Evolutionary conservation across 1,140 invertebrate genomes (phyloP).

Genomic region (Magallana angulata): DNA sequence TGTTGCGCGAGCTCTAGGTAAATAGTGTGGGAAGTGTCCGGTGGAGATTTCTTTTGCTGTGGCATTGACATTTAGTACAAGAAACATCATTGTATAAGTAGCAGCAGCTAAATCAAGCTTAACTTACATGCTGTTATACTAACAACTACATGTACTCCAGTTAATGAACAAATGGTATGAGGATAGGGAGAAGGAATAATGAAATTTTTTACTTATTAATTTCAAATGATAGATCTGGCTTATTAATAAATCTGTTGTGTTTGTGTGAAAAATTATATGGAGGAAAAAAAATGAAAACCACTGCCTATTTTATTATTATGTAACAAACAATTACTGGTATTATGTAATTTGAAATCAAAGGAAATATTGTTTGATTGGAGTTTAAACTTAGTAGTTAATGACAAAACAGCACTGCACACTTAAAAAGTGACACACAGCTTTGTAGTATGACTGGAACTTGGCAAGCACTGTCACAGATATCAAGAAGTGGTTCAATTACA

Average conservation of each 20-base stretch:
- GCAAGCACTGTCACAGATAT: not conserved
- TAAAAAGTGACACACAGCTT: not conserved
- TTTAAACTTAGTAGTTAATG: too few species aligned
- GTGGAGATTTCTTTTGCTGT: conserved; percentile 16
- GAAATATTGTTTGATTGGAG: too few species aligned
- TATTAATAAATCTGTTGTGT: too few species aligned
- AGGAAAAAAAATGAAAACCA: too few species aligned
- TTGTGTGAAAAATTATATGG: too few species aligned
- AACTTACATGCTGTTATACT: not conserved
- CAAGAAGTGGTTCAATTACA: not conserved
- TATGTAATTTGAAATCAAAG: too few species aligned
- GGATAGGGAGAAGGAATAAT: not conserved
- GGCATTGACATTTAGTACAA: not conserved
- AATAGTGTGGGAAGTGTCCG: conserved; percentile 1
- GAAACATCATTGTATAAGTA: not conserved
- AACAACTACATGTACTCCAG: too few species aligned
- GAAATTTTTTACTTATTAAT: too few species aligned
- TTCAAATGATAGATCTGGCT: too few species aligned
- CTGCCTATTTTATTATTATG: too few species aligned
- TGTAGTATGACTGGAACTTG: not conserved
- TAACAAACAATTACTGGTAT: too few species aligned
- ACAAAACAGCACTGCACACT: not conserved
- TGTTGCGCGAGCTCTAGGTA: conserved; percentile 92
- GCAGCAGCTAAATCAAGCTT: not conserved
- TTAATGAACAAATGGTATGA: too few species aligned